Evolutionary conservation across 2,797 vertebrate genomes (phyloP), one percentile per base, ranked within the genome.

Genomic region (Hippopotamyrus pictus): DNA sequence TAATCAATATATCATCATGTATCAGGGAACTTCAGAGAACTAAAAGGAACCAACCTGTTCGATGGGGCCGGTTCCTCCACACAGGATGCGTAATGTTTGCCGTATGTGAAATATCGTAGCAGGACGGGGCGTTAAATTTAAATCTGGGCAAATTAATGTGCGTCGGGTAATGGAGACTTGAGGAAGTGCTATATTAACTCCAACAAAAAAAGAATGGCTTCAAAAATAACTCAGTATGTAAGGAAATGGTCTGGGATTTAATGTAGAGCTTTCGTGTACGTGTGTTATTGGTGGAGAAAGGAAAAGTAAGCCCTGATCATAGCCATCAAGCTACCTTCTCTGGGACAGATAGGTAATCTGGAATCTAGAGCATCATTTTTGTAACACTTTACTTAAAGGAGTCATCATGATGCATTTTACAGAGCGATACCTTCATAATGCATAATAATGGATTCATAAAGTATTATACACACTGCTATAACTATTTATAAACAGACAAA

Each of bases 11-110:
- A 37, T 86, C 85, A 83, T 86, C 41, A 89, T 65, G 2, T 62
- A 69, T 89, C 79, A 89, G 88, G 22, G 54, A 89, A 89, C 51
- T 46, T 84, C 50, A 54, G 84, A 51, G 84, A 29, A 86, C 29
- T 37, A 54, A 22, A 86, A 54, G 85, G 25, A 33, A 86, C 22
- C 51, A 86, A 57, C 86, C 57, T 53, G 46, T 29, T 85, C 44
- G 9, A 41, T 14, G 25, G 41, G 44, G 88, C 9, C 14, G 7
- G 25, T 12, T 85, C 22, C 25, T 51, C 25, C 17, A 22, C 88
- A 59, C 53, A 69, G 19, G 83, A 85, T 51, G 59, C 12, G 17
- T 44, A 3, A 89, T n/a, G 57, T 19, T 50, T 12, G 19, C 25
- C 4, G n/a, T 84, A 46, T 44, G 5, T 48, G 37, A 41, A 44